Conservation (phyloP, 2,797 vertebrate genomes). For the Anguilla obscura region DNA sequence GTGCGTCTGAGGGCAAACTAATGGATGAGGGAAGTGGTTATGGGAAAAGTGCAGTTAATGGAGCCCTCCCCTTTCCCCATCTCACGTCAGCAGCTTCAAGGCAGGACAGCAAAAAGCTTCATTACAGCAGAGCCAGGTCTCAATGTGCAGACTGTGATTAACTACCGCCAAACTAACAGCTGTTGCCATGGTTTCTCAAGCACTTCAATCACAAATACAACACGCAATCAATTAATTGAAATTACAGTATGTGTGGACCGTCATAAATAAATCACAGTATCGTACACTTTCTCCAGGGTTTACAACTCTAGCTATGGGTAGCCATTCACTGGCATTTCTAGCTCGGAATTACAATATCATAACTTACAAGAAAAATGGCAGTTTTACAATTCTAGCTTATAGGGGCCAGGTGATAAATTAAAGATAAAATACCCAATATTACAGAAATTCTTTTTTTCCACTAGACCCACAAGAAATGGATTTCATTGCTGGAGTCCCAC, state of each 20-base stretch:
- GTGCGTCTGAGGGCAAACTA: not conserved
- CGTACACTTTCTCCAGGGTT: not conserved
- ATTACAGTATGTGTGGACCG: not conserved
- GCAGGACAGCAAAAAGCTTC: not conserved
- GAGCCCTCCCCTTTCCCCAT: not conserved
- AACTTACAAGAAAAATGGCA: not conserved
- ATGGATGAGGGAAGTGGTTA: not conserved
- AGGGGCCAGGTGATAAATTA: not conserved
- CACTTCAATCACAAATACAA: not conserved
- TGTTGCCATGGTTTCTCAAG: not conserved
- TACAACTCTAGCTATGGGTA: not conserved
- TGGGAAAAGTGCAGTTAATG: not conserved
- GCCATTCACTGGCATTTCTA: not conserved
- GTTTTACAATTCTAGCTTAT: not conserved
- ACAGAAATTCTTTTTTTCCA: not conserved
- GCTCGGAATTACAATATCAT: not conserved
- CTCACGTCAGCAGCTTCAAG: conserved; percentile 13
- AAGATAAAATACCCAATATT: not conserved
- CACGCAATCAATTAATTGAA: not conserved
- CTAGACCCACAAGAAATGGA: no score
- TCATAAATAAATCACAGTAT: not conserved
- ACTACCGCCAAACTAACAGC: not conserved
- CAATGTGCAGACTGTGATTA: not conserved
- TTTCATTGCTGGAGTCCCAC: no score
- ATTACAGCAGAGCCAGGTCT: not conserved